phyloP scores from a whole-genome alignment of 2,797 vertebrate species.

The Gallinago solitaria region DNA sequence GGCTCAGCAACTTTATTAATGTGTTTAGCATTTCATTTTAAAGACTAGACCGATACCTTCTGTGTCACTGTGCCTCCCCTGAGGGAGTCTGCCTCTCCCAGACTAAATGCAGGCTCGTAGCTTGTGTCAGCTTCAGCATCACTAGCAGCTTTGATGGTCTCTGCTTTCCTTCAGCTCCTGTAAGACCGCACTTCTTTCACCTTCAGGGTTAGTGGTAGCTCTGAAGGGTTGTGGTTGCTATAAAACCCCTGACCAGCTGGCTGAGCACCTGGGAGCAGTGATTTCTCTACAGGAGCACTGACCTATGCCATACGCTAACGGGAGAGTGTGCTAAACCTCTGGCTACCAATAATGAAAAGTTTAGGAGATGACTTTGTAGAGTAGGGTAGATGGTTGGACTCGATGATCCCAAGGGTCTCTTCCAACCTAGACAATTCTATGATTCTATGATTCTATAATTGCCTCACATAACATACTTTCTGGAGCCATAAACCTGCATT shows the following conservation, averaged over 20 bases:
- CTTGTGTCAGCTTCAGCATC: not conserved
- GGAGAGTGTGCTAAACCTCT: not conserved
- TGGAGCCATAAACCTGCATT: not conserved
- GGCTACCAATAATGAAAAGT: not conserved
- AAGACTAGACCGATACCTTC: not conserved
- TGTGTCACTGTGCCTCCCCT: not conserved
- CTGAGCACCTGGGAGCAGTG: not conserved
- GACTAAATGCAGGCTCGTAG: not conserved
- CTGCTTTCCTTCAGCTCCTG: conserved; percentile 16
- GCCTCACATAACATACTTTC: not conserved
- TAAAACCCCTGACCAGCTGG: not conserved
- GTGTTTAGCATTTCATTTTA: not conserved
- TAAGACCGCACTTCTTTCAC: not conserved
- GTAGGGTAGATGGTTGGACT: too few relatives aligned
- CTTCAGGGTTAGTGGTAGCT: not conserved
- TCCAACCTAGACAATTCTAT: too few relatives aligned
- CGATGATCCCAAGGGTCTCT: too few relatives aligned
- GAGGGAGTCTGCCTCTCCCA: not conserved
- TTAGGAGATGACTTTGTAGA: too few relatives aligned
- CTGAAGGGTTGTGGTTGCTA: not conserved
- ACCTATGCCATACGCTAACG: not conserved
- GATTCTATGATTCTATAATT: too few relatives aligned
- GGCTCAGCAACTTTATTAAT: not conserved
- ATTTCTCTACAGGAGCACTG: not conserved
- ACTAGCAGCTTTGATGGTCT: not conserved